Percentiles rank a stretch among this genome's conserved stretches.
Conservation (phyloP, 2,797 vertebrate species). For the Phoeniculus purpureus region DNA sequence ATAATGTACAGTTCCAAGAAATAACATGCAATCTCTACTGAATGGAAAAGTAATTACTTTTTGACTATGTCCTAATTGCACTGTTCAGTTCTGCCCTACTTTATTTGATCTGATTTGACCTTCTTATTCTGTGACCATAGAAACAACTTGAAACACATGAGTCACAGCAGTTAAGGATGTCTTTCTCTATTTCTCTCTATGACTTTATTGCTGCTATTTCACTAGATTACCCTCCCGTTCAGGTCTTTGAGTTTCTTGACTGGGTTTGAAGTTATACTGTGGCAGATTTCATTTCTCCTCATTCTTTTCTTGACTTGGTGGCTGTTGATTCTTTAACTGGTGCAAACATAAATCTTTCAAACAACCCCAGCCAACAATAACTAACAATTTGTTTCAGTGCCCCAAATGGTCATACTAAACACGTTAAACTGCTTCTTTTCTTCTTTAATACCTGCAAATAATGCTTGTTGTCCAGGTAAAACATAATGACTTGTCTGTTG, state of each 20-base stretch:
- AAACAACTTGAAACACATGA: constrained; percentile 55
- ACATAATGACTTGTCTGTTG: not conserved
- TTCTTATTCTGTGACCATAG: constrained; percentile 68
- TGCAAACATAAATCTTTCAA: not conserved
- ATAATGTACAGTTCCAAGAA: not conserved
- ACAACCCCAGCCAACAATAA: not conserved
- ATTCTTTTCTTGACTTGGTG: not conserved
- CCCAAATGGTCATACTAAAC: not conserved
- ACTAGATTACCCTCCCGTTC: not conserved
- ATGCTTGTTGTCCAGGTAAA: not conserved
- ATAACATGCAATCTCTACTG: not conserved
- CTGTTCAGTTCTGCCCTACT: constrained; percentile 48
- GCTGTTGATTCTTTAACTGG: not conserved
- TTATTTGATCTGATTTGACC: constrained; percentile 69
- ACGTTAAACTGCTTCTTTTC: not conserved
- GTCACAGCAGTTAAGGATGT: constrained; percentile 18
- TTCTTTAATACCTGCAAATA: constrained; percentile 18
- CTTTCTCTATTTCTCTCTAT: constrained; percentile 14
- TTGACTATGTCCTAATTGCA: constrained; percentile 65
- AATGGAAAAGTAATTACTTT: constrained; percentile 53
- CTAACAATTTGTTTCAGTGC: not conserved
- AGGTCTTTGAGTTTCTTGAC: not conserved
- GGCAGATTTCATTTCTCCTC: not conserved
- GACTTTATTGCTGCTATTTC: constrained; percentile 31
- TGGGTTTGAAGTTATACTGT: not conserved